Percentiles rank a stretch among this genome's conserved stretches.
Conservation (phyloP, 2,113 vertebrate species). For the Macaca mulatta region DNA sequence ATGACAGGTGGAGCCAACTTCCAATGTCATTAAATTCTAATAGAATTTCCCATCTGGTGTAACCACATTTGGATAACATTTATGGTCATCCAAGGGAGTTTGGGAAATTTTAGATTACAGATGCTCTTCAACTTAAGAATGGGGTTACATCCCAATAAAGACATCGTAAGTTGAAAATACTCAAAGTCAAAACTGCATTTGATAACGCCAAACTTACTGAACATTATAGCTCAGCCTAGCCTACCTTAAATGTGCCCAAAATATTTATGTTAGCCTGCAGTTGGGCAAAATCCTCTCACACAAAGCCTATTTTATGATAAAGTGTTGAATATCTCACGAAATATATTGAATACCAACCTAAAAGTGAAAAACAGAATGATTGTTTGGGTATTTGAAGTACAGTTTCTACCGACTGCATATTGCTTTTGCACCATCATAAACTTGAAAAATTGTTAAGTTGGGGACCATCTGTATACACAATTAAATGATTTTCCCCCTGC, state of each 20-base stretch:
- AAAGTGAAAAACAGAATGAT: background rate
- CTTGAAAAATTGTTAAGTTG: background rate
- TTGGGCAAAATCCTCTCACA: background rate
- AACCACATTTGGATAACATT: background rate
- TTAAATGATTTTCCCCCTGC: background rate
- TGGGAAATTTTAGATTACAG: background rate
- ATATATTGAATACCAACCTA: background rate
- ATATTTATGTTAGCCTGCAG: background rate
- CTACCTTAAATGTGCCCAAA: background rate
- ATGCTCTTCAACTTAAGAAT: background rate
- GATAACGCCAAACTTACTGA: background rate
- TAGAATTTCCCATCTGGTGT: background rate
- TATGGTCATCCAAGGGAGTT: background rate
- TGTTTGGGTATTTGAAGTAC: background rate
- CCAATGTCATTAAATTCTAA: background rate
- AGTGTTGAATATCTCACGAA: background rate
- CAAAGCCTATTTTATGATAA: background rate
- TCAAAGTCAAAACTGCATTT: background rate
- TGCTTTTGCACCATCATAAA: background rate
- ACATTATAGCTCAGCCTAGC: background rate
- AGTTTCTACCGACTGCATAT: background rate
- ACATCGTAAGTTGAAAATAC: background rate
- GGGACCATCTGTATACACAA: background rate
- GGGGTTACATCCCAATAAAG: background rate
- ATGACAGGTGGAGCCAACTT: background rate